Conservation (phyloP, 2,113 vertebrate species). For the Porphyrio hochstetteri region DNA sequence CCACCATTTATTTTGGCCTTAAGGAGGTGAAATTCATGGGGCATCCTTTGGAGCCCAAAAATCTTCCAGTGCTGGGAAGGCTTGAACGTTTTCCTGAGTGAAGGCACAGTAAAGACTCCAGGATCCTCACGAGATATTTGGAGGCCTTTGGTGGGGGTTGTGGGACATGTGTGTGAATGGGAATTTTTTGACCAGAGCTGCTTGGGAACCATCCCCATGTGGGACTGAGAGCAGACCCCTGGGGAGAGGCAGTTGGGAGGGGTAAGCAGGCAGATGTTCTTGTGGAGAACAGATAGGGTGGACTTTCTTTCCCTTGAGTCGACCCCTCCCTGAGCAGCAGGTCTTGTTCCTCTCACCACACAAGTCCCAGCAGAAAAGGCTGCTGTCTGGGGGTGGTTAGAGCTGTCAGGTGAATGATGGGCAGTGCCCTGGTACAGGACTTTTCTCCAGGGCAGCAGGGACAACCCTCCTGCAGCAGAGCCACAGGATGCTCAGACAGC, state of each 20-base stretch:
- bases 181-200: neutral
- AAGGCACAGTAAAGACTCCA: neutral
- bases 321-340: neutral
- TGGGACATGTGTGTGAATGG: neutral
- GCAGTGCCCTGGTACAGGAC: neutral
- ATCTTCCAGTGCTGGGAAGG: fast-evolving
- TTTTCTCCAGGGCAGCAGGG: neutral
- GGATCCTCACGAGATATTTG: neutral
- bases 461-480: neutral
- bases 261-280: neutral
- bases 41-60: fast-evolving
- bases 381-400: neutral
- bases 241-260: neutral
- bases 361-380: neutral
- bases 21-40: fast-evolving
- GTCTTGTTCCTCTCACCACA: neutral
- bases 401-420: neutral
- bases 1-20: neutral
- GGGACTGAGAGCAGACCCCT: neutral
- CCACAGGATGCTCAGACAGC: neutral
- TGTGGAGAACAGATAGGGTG: neutral
- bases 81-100: neutral
- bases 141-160: fast-evolving
- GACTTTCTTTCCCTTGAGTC: neutral
- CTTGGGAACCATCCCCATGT: fast-evolving